phyloP scores from a whole-genome alignment of 1,140 invertebrate genomes.

The Aleiodes sp. region DNA sequence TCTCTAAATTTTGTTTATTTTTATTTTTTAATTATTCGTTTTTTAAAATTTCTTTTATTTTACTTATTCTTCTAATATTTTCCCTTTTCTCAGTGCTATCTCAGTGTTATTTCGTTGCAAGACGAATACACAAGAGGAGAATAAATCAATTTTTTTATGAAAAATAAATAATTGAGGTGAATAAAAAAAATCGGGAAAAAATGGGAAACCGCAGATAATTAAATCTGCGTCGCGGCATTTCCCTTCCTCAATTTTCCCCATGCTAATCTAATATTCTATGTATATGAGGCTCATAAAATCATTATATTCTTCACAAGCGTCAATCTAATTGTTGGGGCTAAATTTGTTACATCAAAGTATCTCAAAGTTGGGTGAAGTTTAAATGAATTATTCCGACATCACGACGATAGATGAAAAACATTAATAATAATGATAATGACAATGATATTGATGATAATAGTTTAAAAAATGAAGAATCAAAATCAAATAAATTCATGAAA shows the following conservation, averaged over 20 bases:
- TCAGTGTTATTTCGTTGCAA: constrained; percentile 9
- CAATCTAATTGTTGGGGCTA: not conserved
- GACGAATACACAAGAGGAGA: not conserved
- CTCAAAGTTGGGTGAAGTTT: not conserved
- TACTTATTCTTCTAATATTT: too few species aligned
- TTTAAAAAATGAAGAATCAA: not conserved
- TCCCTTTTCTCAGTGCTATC: too few species aligned
- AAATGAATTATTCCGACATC: constrained; percentile 4
- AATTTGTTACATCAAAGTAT: not conserved
- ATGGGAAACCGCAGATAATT: not conserved
- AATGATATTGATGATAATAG: not conserved
- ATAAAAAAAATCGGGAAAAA: not conserved
- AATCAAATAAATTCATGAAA: constrained; percentile 7
- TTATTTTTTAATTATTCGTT: not conserved
- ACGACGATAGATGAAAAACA: not conserved
- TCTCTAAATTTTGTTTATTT: not conserved
- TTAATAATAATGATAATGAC: too few species aligned
- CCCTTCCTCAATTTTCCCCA: not conserved
- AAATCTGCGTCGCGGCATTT: not conserved
- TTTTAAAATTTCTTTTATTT: not conserved
- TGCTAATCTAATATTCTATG: constrained; percentile 9
- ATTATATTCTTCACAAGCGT: constrained; percentile 7
- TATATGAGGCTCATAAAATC: constrained; percentile 18
- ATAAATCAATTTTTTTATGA: constrained; percentile 11
- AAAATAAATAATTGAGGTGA: too few species aligned